Base-by-base conservation (phyloP, 1,140 invertebrate species). In the Pseudomyrmex sp. region DNA sequence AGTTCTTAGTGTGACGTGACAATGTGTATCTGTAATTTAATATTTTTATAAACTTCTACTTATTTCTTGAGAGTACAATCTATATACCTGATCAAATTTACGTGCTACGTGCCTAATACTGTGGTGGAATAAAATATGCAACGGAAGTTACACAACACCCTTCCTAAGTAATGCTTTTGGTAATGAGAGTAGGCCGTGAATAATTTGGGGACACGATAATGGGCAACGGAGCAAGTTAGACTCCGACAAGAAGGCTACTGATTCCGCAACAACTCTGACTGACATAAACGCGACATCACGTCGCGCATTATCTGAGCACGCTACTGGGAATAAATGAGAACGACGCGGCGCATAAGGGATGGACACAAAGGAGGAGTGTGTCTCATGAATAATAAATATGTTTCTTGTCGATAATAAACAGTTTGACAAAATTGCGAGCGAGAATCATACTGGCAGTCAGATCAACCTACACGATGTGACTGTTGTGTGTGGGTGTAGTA, bases 221-320 rank as follows among this genome's bases (percentile, higher is more conserved):
- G 35, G n/a, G n/a, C 66, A 80, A 35, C 5, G 35, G 35, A 7
- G 20, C 15, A 56, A 48, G 59, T 75, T 75, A 48, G 12, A 68
- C n/a, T 10, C 4, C 46, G 54, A 69, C 35, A 58, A 72, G 20
- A 23, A 80, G 44, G 66, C 59, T 80, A 80, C 66, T 72, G 76
- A 72, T 80, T 59, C 44, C 66, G 54, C 66, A 59, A 59, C 68
- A 80, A 70, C 54, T 59, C 65, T 18, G 66, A 70, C 52, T 79
- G 76, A 80, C 76, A 70, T 80, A 80, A 80, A 80, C 66, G 54
- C 66, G 66, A 80, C 66, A 80, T 80, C 54, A 72, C 65, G 65
- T 79, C 65, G 76, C 65, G 54, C 12, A 61, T 80, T 80, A 65
- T 69, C 50, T 52, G 44, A 52, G 44, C 52, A 79, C 15, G 65